Conservation (phyloP, 2,888 invertebrate genomes). For the Nineta flava region DNA sequence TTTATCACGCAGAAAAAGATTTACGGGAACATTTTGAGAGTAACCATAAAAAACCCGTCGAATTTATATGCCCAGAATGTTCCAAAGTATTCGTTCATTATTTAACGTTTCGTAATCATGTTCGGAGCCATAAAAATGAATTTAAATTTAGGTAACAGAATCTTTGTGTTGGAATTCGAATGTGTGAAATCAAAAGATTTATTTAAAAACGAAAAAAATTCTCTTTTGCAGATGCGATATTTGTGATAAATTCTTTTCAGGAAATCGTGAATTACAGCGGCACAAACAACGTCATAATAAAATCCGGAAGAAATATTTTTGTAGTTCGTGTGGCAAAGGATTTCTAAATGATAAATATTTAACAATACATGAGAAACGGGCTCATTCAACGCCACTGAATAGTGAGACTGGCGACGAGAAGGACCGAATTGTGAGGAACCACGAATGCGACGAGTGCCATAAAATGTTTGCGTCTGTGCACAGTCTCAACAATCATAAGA, state of each 20-base stretch:
- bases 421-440: neutral
- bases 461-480: neutral
- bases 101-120: neutral
- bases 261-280: neutral
- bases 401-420: neutral
- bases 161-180: too few relatives aligned
- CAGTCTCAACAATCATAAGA: neutral
- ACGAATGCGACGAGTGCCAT: neutral
- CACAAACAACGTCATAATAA: neutral
- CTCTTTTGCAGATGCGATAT: neutral
- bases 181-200: too few relatives aligned
- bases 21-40: neutral
- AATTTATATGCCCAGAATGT: neutral
- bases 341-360: neutral
- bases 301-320: neutral
- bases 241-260: neutral
- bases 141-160: neutral
- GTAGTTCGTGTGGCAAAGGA: neutral
- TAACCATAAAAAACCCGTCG: neutral
- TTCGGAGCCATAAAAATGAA: neutral
- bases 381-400: neutral
- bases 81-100: neutral
- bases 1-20: neutral
- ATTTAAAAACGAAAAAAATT: too few relatives aligned
- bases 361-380: neutral